These are phyloP conservation scores for Kradibia gibbosae DNA, from an alignment of 1,140 invertebrate species.

Conservation along the genomic window DNA sequence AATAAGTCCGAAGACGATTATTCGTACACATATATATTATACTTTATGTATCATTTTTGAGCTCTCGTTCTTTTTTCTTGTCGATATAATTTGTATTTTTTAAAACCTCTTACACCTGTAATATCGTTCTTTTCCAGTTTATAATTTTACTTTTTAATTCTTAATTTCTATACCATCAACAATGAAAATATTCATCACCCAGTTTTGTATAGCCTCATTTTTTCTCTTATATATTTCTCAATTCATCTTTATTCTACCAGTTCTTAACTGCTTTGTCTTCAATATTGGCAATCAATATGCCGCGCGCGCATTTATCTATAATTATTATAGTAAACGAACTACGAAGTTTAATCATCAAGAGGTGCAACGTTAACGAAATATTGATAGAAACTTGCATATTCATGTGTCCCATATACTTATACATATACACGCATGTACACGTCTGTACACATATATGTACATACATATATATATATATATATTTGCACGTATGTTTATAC, in stretches of 20 bases:
- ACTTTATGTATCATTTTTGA: constrained; percentile 7
- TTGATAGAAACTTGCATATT: constrained; percentile 58
- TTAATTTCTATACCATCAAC: constrained; percentile 44
- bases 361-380: constrained; percentile 59
- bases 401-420: constrained; percentile 55
- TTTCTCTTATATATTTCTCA: constrained; percentile 4
- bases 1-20: constrained; percentile 52
- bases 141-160: constrained; percentile 34
- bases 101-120: not conserved
- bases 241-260: not conserved
- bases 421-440: constrained; percentile 42
- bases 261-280: constrained; percentile 37
- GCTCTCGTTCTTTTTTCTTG: not conserved
- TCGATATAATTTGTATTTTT: not conserved
- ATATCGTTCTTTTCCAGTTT: constrained; percentile 30
- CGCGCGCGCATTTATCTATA: constrained; percentile 40
- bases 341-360: constrained; percentile 53
- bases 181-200: constrained; percentile 49
- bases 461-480: constrained; percentile 48
- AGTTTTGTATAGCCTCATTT: not conserved
- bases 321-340: constrained; percentile 51
- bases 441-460: constrained; percentile 41
- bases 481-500: not conserved
- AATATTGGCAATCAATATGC: constrained; percentile 35
- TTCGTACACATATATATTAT: constrained; percentile 34